Conservation (phyloP, 2,888 invertebrate species). For the Eustalomyia histrio region DNA sequence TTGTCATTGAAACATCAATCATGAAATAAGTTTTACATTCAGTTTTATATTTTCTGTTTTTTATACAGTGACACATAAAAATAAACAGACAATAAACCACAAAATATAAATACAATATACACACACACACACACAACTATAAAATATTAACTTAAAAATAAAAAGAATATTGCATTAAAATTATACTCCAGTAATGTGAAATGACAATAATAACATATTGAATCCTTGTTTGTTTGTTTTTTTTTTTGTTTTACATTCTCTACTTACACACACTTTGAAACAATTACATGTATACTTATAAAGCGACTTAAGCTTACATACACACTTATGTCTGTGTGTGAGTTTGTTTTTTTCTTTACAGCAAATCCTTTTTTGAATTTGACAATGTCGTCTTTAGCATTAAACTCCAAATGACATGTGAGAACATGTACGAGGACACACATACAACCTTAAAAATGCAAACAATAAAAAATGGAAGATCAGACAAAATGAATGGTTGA, state of each 20-base stretch:
- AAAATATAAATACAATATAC: slow-evolving; percentile 11
- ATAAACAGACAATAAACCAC: neutral
- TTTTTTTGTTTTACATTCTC: neutral
- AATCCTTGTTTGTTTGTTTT: neutral
- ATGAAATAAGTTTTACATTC: neutral
- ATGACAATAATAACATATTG: slow-evolving; percentile 8
- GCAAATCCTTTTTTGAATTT: slow-evolving; percentile 29
- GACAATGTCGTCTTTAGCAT: slow-evolving; percentile 39
- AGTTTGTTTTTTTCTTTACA: neutral
- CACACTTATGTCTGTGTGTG: neutral
- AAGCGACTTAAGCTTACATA: neutral
- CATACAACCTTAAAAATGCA: neutral
- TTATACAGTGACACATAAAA: slow-evolving; percentile 1
- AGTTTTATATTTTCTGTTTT: neutral
- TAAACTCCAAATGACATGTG: slow-evolving; percentile 34
- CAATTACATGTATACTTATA: neutral
- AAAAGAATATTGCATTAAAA: slow-evolving; percentile 17
- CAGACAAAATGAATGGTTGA: slow-evolving; percentile 27
- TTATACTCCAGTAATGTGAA: neutral
- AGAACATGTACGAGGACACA: slow-evolving; percentile 10
- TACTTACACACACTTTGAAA: neutral
- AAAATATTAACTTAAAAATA: neutral
- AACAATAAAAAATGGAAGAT: slow-evolving; percentile 11
- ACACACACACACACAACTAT: neutral
- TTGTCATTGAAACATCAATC: slow-evolving; percentile 53